Evolutionary conservation across 1,140 invertebrate genomes (phyloP).

Genomic region (Armadillidium nasatum): DNA sequence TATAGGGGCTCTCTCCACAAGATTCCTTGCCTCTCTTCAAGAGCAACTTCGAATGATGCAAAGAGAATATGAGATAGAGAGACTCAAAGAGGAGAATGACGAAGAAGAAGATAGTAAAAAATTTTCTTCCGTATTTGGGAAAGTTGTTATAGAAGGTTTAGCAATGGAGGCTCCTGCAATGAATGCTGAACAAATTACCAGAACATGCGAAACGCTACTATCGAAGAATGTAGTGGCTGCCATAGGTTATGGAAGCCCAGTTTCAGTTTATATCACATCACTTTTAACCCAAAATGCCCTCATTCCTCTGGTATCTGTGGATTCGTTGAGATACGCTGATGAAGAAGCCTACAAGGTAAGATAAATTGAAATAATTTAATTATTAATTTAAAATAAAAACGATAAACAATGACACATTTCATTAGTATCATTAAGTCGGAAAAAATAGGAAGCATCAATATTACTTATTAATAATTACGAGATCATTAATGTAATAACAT

Average conservation of each 20-base stretch:
- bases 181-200: not conserved
- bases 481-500: too few species aligned
- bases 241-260: not conserved
- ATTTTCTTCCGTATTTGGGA: not conserved
- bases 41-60: not conserved
- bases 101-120: not conserved
- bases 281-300: not conserved
- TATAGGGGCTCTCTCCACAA: not conserved
- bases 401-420: too few species aligned
- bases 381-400: too few species aligned
- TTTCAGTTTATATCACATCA: not conserved
- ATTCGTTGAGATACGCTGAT: not conserved
- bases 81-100: not conserved
- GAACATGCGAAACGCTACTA: not conserved
- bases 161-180: not conserved
- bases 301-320: not conserved
- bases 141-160: not conserved
- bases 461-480: too few species aligned
- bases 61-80: not conserved
- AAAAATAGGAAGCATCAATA: too few species aligned
- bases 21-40: not conserved
- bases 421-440: too few species aligned
- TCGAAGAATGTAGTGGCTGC: not conserved
- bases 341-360: not conserved
- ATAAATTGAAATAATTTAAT: not conserved